phyloP scores from a whole-genome alignment of 1,140 invertebrate genomes.

The Leptinotarsa defecta region DNA sequence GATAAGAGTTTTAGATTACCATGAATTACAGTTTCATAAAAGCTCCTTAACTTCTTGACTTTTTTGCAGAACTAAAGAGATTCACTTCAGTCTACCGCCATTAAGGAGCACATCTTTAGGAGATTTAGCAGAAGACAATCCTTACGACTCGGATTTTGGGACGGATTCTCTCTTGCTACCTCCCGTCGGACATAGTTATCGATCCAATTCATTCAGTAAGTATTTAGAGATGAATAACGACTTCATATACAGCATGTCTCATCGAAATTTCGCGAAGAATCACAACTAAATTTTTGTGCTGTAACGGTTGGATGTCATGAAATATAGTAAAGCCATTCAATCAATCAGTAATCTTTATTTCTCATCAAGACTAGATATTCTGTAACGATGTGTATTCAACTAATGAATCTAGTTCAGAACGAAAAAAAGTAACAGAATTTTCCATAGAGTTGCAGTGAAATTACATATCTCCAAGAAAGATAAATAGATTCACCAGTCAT shows the following conservation, averaged over 20 bases:
- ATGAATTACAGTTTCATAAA: neutral
- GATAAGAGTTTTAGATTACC: no score
- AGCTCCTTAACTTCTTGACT: neutral
- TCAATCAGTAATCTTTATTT: no score
- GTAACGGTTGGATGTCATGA: no score
- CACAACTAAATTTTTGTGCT: no score
- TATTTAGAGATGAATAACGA: slow-evolving; percentile 32
- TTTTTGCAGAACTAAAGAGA: slow-evolving; percentile 64
- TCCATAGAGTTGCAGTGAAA: no score
- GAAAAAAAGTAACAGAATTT: no score
- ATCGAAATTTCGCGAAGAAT: neutral
- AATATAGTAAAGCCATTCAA: no score
- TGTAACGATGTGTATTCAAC: no score
- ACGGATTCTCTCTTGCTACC: slow-evolving; percentile 60
- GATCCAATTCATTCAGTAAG: slow-evolving; percentile 70
- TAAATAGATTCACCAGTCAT: no score
- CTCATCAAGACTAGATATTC: no score
- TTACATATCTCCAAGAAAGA: no score
- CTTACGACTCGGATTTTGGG: slow-evolving; percentile 59
- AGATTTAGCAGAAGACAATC: slow-evolving; percentile 59
- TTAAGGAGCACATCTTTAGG: slow-evolving; percentile 65
- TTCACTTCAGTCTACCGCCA: slow-evolving; percentile 67
- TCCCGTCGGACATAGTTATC: slow-evolving; percentile 58
- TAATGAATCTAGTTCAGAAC: no score
- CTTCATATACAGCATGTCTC: neutral